phyloP scores from a whole-genome alignment of 1,140 invertebrate species.

The Sarcophaga bullata region DNA sequence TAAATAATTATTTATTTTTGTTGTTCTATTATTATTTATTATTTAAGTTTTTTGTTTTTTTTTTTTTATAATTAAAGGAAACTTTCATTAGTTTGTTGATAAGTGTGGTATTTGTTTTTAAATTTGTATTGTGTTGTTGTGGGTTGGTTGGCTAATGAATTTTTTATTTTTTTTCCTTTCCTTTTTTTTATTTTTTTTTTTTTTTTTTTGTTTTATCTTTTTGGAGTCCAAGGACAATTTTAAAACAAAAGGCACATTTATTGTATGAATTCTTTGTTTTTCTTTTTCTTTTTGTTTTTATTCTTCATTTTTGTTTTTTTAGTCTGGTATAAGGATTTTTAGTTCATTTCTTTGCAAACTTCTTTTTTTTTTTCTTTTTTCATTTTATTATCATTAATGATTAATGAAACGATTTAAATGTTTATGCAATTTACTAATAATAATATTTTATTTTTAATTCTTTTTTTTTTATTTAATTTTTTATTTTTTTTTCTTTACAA shows the following conservation, averaged over 20 bases:
- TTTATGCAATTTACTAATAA: background rate
- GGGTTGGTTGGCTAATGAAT: background rate
- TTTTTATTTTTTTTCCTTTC: background rate
- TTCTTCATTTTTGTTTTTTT: background rate
- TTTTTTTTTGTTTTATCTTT: slow-evolving; percentile 1
- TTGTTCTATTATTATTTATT: no score
- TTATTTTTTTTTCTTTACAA: slow-evolving; percentile 12
- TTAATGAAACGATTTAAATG: background rate
- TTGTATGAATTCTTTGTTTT: slow-evolving; percentile 22
- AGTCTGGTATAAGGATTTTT: slow-evolving; percentile 23
- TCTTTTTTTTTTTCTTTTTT: background rate
- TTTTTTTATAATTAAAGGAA: no score
- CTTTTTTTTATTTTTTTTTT: background rate
- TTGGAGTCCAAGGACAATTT: background rate
- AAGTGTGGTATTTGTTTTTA: no score
- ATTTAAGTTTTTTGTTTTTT: no score
- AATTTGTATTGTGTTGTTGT: no score
- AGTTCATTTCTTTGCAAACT: no score
- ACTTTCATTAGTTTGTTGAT: no score
- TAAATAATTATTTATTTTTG: no score
- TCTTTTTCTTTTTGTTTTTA: background rate
- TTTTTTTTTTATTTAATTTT: background rate
- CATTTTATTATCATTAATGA: background rate
- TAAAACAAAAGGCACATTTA: slow-evolving; percentile 26
- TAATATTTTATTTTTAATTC: no score